These are phyloP conservation scores for Pitangus sulphuratus DNA, from an alignment of 2,797 vertebrate genomes.

Conservation along the genomic window DNA sequence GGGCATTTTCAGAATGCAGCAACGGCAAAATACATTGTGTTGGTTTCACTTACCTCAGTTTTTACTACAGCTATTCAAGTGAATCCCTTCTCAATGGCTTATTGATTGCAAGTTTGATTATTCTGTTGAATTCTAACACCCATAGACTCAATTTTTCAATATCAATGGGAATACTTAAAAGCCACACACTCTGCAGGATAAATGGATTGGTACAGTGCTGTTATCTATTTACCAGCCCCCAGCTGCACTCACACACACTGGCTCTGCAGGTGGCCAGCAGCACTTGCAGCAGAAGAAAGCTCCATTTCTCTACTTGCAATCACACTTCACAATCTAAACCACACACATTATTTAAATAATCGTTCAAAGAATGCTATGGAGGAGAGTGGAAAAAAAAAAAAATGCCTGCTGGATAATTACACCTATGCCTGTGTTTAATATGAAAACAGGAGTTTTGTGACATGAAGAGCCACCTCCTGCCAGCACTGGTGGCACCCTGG, in stretches of 20 bases:
- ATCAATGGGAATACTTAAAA: background rate
- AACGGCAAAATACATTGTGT: background rate
- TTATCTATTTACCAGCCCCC: background rate
- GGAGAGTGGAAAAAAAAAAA: background rate
- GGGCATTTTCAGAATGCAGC: background rate
- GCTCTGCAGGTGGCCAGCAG: background rate
- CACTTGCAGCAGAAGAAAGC: background rate
- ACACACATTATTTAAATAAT: constrained; percentile 6
- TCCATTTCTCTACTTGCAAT: background rate
- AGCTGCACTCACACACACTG: background rate
- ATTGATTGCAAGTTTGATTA: constrained; percentile 13
- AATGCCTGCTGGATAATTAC: background rate
- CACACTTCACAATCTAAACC: constrained; percentile 9
- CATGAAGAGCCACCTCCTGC: background rate
- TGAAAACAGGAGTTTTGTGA: background rate
- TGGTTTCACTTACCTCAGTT: background rate
- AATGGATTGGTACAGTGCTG: background rate
- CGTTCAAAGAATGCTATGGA: background rate
- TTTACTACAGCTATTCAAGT: background rate
- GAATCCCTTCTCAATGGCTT: background rate
- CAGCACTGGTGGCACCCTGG: background rate
- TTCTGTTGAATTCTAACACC: background rate
- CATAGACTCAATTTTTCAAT: background rate
- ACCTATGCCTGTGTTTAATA: constrained; percentile 2
- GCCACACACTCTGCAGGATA: background rate